Evolutionary conservation across 2,888 invertebrate genomes (phyloP).

Genomic region (Eupithecia dodoneata): DNA sequence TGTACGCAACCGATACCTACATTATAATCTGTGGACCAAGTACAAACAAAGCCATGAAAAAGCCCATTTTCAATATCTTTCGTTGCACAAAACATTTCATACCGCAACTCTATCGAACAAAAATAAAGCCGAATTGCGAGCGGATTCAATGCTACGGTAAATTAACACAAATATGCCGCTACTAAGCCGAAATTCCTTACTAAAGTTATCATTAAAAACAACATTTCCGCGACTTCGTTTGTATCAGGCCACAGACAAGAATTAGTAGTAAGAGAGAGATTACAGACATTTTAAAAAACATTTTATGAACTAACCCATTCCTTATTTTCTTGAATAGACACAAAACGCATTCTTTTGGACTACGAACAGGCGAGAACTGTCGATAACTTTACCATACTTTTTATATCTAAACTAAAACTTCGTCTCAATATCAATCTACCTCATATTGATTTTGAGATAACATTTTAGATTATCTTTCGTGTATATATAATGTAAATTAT

Average conservation of each 20-base stretch:
- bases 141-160: not conserved
- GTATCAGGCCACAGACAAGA: constrained; percentile 1
- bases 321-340: constrained; percentile 20
- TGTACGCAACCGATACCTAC: constrained; percentile 38
- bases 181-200: not conserved
- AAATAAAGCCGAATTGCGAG: not conserved
- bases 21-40: not conserved
- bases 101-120: not conserved
- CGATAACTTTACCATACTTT: not conserved
- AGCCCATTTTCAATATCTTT: not conserved
- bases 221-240: not conserved
- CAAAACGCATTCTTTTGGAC: constrained; percentile 41
- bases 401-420: not conserved
- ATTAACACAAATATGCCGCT: not conserved
- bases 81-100: not conserved
- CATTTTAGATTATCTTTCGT: not conserved
- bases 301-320: constrained; percentile 51
- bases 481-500: not conserved
- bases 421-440: not conserved
- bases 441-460: not conserved
- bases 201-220: not conserved
- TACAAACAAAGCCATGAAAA: constrained; percentile 3
- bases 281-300: constrained; percentile 41
- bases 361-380: constrained; percentile 44
- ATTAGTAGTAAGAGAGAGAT: constrained; percentile 36